Evolutionary conservation across 1,140 invertebrate genomes (phyloP).

Genomic region (Helicoverpa zea): DNA sequence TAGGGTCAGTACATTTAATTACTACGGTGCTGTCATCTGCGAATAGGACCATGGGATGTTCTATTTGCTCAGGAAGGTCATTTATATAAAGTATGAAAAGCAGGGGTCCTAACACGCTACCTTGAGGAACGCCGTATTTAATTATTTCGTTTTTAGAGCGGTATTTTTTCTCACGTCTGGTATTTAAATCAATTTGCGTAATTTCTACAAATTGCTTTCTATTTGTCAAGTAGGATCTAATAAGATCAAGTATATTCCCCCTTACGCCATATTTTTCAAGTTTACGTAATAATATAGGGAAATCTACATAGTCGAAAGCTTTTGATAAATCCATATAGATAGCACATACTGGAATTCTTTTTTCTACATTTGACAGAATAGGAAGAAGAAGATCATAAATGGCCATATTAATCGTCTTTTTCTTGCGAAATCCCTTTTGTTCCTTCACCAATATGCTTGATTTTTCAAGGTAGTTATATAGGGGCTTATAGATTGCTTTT

Average conservation of each 20-base stretch:
- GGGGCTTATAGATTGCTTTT: constrained; percentile 42
- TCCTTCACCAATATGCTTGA: constrained; percentile 38
- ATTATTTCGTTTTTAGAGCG: background rate
- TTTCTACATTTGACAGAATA: constrained; percentile 39
- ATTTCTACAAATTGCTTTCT: constrained; percentile 11
- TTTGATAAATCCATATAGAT: constrained; percentile 1
- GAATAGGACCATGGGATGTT: background rate
- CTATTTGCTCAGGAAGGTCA: background rate
- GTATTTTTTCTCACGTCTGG: background rate
- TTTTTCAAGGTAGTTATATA: constrained; percentile 43
- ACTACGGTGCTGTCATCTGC: constrained; percentile 4
- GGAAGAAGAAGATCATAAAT: constrained; percentile 41
- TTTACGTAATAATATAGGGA: background rate
- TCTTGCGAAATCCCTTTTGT: constrained; percentile 49
- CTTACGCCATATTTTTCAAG: constrained; percentile 13
- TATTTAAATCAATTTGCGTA: background rate
- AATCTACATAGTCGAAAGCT: background rate
- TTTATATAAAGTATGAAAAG: too few relatives aligned
- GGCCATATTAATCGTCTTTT: constrained; percentile 52
- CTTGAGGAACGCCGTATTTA: constrained; percentile 8
- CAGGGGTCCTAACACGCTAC: too few relatives aligned
- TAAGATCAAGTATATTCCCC: constrained; percentile 15
- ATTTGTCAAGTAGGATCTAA: background rate
- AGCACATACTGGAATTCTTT: background rate
- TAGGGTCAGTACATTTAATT: constrained; percentile 1